Evolutionary conservation across 2,797 vertebrate genomes (phyloP).

Genomic region (Morus bassanus): DNA sequence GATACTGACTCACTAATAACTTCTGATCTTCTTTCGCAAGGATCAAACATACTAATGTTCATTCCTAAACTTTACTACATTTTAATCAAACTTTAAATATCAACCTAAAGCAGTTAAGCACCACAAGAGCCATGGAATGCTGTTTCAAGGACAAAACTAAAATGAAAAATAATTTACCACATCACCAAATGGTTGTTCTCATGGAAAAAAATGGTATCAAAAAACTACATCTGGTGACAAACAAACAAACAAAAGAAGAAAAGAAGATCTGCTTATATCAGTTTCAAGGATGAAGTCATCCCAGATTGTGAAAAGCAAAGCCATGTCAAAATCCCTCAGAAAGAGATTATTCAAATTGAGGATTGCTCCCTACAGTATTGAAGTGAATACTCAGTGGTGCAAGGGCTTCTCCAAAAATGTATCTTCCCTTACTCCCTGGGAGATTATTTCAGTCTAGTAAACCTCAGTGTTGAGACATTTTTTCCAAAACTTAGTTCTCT

Average conservation of each 20-base stretch:
- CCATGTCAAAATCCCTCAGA: background rate
- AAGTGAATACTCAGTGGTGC: background rate
- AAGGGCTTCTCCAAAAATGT: background rate
- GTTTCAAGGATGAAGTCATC: background rate
- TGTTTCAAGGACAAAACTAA: background rate
- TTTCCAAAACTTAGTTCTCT: background rate
- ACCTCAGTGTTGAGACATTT: background rate
- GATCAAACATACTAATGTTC: background rate
- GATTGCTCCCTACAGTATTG: background rate
- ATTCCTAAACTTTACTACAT: background rate
- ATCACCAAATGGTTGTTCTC: background rate
- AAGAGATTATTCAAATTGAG: background rate
- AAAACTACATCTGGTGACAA: background rate
- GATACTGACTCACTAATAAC: background rate
- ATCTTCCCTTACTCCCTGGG: background rate
- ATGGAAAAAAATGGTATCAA: background rate
- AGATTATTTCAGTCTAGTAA: background rate
- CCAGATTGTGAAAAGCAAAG: background rate
- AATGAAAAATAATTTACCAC: background rate
- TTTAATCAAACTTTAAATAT: background rate
- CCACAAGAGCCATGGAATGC: background rate
- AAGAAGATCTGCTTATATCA: background rate
- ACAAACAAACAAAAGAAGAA: background rate
- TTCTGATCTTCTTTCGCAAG: background rate
- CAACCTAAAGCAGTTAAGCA: background rate